phyloP scores from a whole-genome alignment of 1,140 invertebrate species.

The Arion vulgaris region DNA sequence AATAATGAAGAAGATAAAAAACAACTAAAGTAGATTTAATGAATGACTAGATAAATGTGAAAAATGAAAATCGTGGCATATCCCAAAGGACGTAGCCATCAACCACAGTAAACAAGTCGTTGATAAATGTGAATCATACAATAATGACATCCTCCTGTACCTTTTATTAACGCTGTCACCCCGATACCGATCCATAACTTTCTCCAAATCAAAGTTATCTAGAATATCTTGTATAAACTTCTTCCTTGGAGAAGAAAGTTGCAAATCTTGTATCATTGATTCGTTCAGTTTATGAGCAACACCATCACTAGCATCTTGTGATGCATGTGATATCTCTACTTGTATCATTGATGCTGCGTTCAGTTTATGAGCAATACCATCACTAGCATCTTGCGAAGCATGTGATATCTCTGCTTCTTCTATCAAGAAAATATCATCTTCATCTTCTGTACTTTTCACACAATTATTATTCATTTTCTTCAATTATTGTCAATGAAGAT shows the following conservation, averaged over 20 bases:
- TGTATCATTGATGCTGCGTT: too few species aligned
- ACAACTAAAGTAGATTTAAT: too few species aligned
- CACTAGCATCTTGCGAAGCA: not conserved
- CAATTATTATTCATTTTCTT: not conserved
- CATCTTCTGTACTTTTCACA: not conserved
- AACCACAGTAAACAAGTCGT: too few species aligned
- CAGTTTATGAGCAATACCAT: too few species aligned
- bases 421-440: not conserved
- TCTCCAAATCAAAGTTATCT: not conserved
- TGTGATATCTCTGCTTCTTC: not conserved
- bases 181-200: slow-evolving; percentile 22
- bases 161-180: slow-evolving; percentile 8
- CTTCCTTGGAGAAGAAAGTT: not conserved
- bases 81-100: too few species aligned
- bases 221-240: slow-evolving; percentile 15
- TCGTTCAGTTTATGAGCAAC: too few species aligned
- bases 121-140: too few species aligned
- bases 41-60: too few species aligned
- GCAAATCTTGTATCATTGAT: not conserved
- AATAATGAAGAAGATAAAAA: too few species aligned
- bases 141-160: too few species aligned
- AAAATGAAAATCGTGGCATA: too few species aligned
- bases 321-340: not conserved
- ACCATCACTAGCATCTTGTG: too few species aligned
- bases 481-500: not conserved